phyloP scores from a whole-genome alignment of 2,888 invertebrate species.

The Lissocephala sabroskyi region DNA sequence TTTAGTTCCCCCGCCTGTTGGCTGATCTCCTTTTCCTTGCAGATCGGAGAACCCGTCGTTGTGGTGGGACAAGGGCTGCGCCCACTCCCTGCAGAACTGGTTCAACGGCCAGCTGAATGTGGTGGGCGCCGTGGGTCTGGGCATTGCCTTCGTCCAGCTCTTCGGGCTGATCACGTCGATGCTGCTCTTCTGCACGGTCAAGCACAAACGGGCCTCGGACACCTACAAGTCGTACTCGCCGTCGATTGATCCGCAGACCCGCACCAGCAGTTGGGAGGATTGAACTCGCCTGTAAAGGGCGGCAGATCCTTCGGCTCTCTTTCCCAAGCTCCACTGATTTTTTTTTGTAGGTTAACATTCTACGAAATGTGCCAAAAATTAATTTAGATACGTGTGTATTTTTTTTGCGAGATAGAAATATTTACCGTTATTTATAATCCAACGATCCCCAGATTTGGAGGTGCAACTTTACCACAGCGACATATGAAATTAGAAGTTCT shows the following conservation, averaged over 20 bases:
- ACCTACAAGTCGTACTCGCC: slow-evolving; percentile 81
- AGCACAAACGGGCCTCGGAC: slow-evolving; percentile 78
- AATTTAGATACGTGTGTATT: slow-evolving; percentile 34
- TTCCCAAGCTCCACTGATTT: slow-evolving; percentile 12
- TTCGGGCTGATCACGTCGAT: slow-evolving; percentile 84
- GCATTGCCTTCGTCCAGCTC: slow-evolving; percentile 84
- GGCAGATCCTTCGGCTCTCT: not conserved
- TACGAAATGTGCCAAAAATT: slow-evolving; percentile 65
- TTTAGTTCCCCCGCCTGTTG: not conserved
- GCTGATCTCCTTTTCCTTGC: not conserved
- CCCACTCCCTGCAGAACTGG: slow-evolving; percentile 83
- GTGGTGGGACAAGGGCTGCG: slow-evolving; percentile 83
- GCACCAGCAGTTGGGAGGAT: slow-evolving; percentile 72
- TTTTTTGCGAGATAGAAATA: slow-evolving; percentile 18
- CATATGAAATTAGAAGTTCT: not conserved
- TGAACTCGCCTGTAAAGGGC: slow-evolving; percentile 66
- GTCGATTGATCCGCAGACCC: slow-evolving; percentile 71
- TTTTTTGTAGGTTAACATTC: slow-evolving; percentile 10
- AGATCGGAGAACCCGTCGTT: slow-evolving; percentile 74
- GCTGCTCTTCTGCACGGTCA: slow-evolving; percentile 82
- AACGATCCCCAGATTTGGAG: slow-evolving; percentile 1
- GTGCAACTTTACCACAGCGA: not conserved
- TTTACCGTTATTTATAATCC: slow-evolving; percentile 2
- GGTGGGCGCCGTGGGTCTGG: slow-evolving; percentile 83
- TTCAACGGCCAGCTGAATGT: slow-evolving; percentile 84